Evolutionary conservation across 2,113 vertebrate genomes (phyloP), one percentile per base, ranked within the genome.

Genomic region (Cyanoramphus novaezelandiae): DNA sequence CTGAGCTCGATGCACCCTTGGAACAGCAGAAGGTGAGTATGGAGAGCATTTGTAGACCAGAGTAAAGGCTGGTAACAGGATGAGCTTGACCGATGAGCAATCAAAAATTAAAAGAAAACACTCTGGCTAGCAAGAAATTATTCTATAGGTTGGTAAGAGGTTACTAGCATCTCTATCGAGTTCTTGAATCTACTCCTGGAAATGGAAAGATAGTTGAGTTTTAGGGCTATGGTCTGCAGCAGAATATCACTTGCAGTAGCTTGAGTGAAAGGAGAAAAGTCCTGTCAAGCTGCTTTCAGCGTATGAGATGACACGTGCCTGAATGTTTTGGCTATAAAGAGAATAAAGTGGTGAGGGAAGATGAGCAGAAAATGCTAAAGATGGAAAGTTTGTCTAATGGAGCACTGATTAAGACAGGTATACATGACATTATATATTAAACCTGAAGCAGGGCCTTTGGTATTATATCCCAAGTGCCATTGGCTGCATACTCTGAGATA

Each of bases 121-220:
- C n/a, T 50, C 2, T 25, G 68, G 17, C 10, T 79, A 88, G 25
- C 8, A 59, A 17, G 11, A 92, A 76, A 69, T 44, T 55, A 31
- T 5, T 12, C 6, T 11, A 15, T 27, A n/a, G 8, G 6, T 3
- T 53, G 11, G 8, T 10, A 16, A 90, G 50, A 67, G 8, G 29
- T 57, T 71, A 17, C 18, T 52, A 67, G 3, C 5, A n/a, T 15
- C 4, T 71, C 15, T 70, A 8, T 29, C 0, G 0, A 62, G 39
- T 57, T 77, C 11, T 29, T 50, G 27, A 37, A 29, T n/a, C 9
- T 57, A 20, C 16, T 57, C 9, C 21, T 7, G 17, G 41, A 43
- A 81, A 77, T 17, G 3, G 37, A 76, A 88, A 84, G 23, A 46
- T 3, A 53, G 27, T 44, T 69, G 52, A 62, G 15, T 14, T 81